Evolutionary conservation across 1,140 invertebrate species (phyloP).

Genomic region (Pseudomyrmex cubaensis): DNA sequence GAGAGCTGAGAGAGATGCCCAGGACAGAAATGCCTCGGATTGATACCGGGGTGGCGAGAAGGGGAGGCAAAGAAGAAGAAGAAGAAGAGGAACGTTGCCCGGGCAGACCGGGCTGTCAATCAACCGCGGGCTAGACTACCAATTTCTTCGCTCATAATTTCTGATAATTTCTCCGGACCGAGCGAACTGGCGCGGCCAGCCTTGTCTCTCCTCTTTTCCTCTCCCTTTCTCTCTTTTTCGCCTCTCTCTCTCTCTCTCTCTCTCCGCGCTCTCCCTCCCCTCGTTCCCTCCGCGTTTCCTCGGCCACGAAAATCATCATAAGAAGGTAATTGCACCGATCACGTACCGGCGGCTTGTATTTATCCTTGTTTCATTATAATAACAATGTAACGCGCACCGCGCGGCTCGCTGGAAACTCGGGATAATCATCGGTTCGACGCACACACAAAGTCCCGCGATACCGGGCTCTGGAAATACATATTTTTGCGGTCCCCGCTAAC

Average conservation of each 20-base stretch:
- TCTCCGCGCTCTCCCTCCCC: conserved; percentile 53
- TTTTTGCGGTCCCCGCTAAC: conserved; percentile 71
- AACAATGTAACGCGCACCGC: conserved; percentile 82
- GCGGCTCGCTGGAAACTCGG: conserved; percentile 66
- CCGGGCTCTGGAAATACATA: conserved; percentile 62
- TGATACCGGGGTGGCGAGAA: conserved; percentile 59
- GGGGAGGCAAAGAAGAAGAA: conserved; percentile 31
- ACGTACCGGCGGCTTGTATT: conserved; percentile 84
- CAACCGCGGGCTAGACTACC: conserved; percentile 84
- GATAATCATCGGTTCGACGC: conserved; percentile 80
- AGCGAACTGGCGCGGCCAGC: conserved; percentile 75
- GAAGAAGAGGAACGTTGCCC: conserved; percentile 64
- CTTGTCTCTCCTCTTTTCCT: conserved; percentile 42
- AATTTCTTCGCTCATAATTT: conserved; percentile 85
- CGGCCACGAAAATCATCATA: conserved; percentile 83
- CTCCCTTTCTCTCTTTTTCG: conserved; percentile 61
- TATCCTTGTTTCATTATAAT: conserved; percentile 85
- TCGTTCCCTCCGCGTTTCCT: conserved; percentile 50
- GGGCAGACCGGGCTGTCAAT: conserved; percentile 84
- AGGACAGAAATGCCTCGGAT: conserved; percentile 15
- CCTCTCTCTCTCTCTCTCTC: conserved; percentile 62
- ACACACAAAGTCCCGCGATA: conserved; percentile 63
- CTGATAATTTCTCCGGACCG: conserved; percentile 83
- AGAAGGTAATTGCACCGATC: conserved; percentile 84
- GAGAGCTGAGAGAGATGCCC: conserved; percentile 21